These are phyloP conservation scores for Cydia splendana DNA, from an alignment of 1,140 invertebrate species.

Conservation along the genomic window DNA sequence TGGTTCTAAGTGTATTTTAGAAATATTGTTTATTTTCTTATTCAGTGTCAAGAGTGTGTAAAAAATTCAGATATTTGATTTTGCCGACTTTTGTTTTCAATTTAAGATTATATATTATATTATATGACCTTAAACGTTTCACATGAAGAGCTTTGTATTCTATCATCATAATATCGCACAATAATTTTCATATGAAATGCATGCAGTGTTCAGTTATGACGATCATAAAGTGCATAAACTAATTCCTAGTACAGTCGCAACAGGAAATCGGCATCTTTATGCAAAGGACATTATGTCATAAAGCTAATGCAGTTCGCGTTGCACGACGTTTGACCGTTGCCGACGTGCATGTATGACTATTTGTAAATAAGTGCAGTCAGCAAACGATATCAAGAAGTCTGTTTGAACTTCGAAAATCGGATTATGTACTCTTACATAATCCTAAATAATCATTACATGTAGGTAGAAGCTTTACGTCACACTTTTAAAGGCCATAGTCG, in stretches of 20 bases:
- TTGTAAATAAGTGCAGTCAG: neutral
- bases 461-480: too few relatives aligned
- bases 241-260: neutral
- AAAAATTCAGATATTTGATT: too few relatives aligned
- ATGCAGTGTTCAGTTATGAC: neutral
- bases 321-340: neutral
- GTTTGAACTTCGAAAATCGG: too few relatives aligned
- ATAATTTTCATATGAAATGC: neutral
- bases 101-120: too few relatives aligned
- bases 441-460: too few relatives aligned
- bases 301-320: slow-evolving; percentile 2
- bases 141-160: neutral
- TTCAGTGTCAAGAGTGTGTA: too few relatives aligned
- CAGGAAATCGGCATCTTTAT: slow-evolving; percentile 12
- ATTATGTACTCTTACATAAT: too few relatives aligned
- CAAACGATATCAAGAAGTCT: too few relatives aligned
- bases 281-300: slow-evolving; percentile 10
- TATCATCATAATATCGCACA: neutral
- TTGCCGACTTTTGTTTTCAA: too few relatives aligned
- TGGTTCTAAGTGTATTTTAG: too few relatives aligned
- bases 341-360: neutral
- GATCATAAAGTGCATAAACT: neutral
- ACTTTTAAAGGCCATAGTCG: too few relatives aligned
- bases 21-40: too few relatives aligned
- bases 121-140: neutral